Evolutionary conservation across 2,113 vertebrate genomes (phyloP), one percentile per base, ranked within the genome.

Genomic region (Zapornia atra): DNA sequence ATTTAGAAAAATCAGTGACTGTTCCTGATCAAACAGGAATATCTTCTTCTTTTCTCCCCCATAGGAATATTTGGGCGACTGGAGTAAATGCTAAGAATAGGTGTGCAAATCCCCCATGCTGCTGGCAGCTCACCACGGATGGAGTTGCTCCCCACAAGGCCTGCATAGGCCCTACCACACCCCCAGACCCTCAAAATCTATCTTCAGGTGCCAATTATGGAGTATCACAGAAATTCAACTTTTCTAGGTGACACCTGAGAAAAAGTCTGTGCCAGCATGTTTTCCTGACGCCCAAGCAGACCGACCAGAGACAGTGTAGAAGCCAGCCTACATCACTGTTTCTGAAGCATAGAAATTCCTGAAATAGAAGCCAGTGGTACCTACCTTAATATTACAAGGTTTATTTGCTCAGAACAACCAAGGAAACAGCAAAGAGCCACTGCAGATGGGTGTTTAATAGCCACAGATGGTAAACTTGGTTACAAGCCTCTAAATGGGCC

Each of bases 341-440:
- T 64, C 38, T 50, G 29, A 48, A 71, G 18, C 0, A 4, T 20
- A 61, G 10, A 22, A 59, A 28, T 51, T 71, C 31, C 53, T 71
- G 31, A 56, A 79, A 33, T 3, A 38, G 38, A 63, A 76, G 11
- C 4, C 24, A 69, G 4, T 0, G 0, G 57, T n/a, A 59, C 21
- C 10, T 19, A 44, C 18, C 6, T 54, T 44, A 65, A 7, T 0
- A 0, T 42, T 18, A 42, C 12, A 46, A 53, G 14, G 63, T 79
- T 71, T 53, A 34, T 63, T 54, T 87, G n/a, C 31, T 84, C 40
- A 71, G 36, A 22, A 71, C 50, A 38, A 36, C 5, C 46, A 70
- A n/a, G 75, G 14, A 63, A 90, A 53, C 4, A 71, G 48, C 10
- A 66, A 76, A 88, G 77, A 59, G 11, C 3, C 34, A 29, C 31